phyloP scores from a whole-genome alignment of 1,140 invertebrate species.

The Meloidogyne exigua region DNA sequence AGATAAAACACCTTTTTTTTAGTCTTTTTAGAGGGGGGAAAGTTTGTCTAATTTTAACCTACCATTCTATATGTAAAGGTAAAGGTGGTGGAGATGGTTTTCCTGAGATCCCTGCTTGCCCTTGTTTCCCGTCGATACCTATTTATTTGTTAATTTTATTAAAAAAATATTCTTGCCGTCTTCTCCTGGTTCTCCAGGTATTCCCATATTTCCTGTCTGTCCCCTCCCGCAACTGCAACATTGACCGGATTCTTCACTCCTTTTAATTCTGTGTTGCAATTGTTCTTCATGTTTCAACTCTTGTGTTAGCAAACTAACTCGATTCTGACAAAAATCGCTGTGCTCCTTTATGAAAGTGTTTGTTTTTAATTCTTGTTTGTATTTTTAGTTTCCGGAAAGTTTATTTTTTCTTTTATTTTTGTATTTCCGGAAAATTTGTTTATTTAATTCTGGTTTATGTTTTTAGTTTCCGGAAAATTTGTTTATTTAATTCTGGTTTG shows the following conservation, averaged over 20 bases:
- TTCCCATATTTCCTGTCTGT: slow-evolving; percentile 10
- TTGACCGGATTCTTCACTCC: slow-evolving; percentile 1
- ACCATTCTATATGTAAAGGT: slow-evolving; percentile 25
- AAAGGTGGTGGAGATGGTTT: slow-evolving; percentile 15
- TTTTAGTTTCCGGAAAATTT: background rate
- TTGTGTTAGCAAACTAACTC: slow-evolving; percentile 4
- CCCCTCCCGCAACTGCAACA: slow-evolving; percentile 31
- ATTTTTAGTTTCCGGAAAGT: background rate
- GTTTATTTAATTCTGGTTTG: background rate
- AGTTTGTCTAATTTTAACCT: slow-evolving; percentile 16
- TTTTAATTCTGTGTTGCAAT: background rate
- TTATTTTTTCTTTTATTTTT: background rate
- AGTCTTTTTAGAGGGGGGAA: background rate
- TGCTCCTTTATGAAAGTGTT: slow-evolving; percentile 11
- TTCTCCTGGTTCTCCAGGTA: slow-evolving; percentile 22
- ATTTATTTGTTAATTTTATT: no score
- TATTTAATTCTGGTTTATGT: background rate
- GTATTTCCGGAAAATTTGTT: background rate
- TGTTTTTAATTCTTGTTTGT: background rate
- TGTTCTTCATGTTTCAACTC: slow-evolving; percentile 8
- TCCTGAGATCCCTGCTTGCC: slow-evolving; percentile 11
- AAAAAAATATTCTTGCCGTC: background rate
- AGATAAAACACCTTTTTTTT: slow-evolving; percentile 12
- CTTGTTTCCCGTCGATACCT: slow-evolving; percentile 24
- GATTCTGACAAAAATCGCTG: slow-evolving; percentile 20